Base-by-base conservation (phyloP, 2,113 vertebrate genomes). In the Empidonax traillii region DNA sequence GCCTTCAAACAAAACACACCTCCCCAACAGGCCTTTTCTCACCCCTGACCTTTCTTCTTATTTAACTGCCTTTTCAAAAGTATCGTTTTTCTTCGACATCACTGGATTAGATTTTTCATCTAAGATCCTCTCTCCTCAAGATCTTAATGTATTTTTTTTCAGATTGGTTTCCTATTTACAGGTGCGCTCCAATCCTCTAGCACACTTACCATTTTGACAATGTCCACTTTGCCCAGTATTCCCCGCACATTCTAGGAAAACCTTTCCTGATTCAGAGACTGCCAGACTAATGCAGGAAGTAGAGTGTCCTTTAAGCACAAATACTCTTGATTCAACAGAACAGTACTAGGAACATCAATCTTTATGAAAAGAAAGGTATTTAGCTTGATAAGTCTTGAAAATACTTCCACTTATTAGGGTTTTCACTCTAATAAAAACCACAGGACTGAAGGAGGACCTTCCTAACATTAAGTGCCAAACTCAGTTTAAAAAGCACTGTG, bases 31-130 rank as follows among this genome's bases (percentile, higher is more conserved):
- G 15, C 2, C 52, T 72, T 18, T 85, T 49, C 37, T 74, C 46
- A 69, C 30, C 39, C 16, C 10, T 52, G 33, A 51, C 24, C 24
- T 87, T 94, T 91, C 43, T 35, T 88, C 72, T 77, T 77, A 67
- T 67, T 81, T 81, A 96, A 86, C 31, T 76, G 56, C 56, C 23
- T 74, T 94, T 95, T 96, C 51, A 92, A 74, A 72, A 28, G 14
- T 10, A 66, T 35, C 22, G 27, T 49, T 90, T 88, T 93, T 92
- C 56, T 90, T 87, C 80, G 73, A 76, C 27, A 53, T 24, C 31
- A 82, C 51, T 72, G 83, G 16, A 73, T 61, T 56, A 62, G 37
- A 27, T 71, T 68, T 92, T 25, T 37, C 5, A 16, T 80, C 89
- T 71, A 90, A 79, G 65, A 86, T 44, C 55, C 51, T 93, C 65